A percentile compares a stretch with the other conserved stretches of the same genome.
These are phyloP conservation scores for Electrona antarctica DNA, from an alignment of 2,113 vertebrate species.

Conservation along the genomic window DNA sequence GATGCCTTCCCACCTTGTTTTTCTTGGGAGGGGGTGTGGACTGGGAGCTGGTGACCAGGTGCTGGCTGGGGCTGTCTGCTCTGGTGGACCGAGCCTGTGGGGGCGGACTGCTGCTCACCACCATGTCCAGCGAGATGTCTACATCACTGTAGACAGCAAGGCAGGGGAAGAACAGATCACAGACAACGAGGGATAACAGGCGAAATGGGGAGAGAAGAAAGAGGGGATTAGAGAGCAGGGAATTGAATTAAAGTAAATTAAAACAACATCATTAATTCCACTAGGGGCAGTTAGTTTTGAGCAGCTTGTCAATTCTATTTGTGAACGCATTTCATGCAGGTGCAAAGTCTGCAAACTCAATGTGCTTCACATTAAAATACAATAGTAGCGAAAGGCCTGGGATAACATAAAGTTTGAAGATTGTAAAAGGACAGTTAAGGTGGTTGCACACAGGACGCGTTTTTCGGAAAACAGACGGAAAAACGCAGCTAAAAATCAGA, in stretches of 20 bases:
- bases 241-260: background rate
- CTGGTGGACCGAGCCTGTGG: slow-evolving; percentile 31
- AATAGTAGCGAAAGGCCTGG: too few species aligned
- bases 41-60: slow-evolving; percentile 80
- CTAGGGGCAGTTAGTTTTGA: too few species aligned
- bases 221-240: background rate
- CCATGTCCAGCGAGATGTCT: slow-evolving; percentile 74
- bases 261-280: too few species aligned
- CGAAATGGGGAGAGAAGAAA: background rate
- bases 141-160: slow-evolving; percentile 53
- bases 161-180: background rate
- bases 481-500: too few species aligned
- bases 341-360: too few species aligned
- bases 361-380: too few species aligned
- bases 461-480: too few species aligned
- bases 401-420: too few species aligned
- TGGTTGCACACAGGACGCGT: too few species aligned
- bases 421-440: too few species aligned
- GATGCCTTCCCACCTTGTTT: slow-evolving; percentile 69
- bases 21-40: slow-evolving; percentile 77
- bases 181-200: background rate
- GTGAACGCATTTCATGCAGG: too few species aligned
- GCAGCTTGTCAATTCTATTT: too few species aligned
- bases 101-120: slow-evolving; percentile 56
- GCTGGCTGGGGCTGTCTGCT: slow-evolving; percentile 54